A percentile compares a stretch with the other conserved stretches of the same genome.
Evolutionary conservation across 1,140 invertebrate genomes (phyloP).

Genomic region (Araneus ventricosus): DNA sequence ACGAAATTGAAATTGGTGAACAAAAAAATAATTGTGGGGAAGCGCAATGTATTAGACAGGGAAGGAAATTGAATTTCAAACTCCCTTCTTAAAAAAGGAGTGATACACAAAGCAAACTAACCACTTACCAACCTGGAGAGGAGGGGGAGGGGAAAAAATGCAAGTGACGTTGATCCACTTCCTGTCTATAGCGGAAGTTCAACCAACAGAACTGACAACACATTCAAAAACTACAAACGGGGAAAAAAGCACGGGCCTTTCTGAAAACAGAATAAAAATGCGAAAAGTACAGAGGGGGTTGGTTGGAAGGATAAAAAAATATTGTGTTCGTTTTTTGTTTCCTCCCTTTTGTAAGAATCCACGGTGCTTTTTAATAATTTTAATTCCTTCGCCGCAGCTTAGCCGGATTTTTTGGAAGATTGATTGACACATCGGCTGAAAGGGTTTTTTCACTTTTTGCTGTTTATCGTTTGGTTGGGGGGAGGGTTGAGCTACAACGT

Average conservation of each 20-base stretch:
- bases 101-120: constrained; percentile 26
- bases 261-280: constrained; percentile 30
- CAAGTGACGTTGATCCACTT: neutral
- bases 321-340: neutral
- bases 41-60: constrained; percentile 11
- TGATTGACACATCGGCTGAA: constrained; percentile 56
- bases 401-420: constrained; percentile 3
- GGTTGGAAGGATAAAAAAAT: constrained; percentile 7
- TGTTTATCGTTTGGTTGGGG: neutral
- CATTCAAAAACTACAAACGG: constrained; percentile 30
- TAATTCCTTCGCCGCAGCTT: constrained; percentile 13
- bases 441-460: constrained; percentile 32
- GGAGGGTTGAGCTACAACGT: neutral
- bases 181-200: neutral
- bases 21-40: neutral
- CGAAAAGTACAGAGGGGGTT: neutral
- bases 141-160: neutral
- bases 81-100: neutral
- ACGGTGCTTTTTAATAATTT: constrained; percentile 27
- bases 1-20: neutral
- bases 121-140: neutral
- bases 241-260: neutral
- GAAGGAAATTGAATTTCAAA: neutral
- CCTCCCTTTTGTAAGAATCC: constrained; percentile 28
- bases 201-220: constrained; percentile 55